Evolutionary conservation across 64 coral and sea anemone genomes (phyloP), one percentile per base, ranked within the genome.

Genomic region (Hydrozoanthus tunicans): DNA sequence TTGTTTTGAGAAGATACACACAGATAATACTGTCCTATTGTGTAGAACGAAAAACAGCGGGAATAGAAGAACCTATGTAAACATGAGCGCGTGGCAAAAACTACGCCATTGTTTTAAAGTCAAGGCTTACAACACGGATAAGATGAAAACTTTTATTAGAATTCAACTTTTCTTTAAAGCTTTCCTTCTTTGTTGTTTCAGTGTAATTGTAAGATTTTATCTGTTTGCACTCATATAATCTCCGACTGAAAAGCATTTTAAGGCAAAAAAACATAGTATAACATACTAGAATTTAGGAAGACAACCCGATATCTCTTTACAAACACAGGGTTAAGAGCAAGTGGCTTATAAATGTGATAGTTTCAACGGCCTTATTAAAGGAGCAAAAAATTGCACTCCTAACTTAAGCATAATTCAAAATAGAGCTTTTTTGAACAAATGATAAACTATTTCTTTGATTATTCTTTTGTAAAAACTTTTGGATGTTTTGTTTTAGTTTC

Each of bases 1-100:
- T 91, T 89, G 80, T 96, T 91, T 93, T 91, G 83, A 63, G 58
- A 71, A 89, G 82, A 97, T 97, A 90, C 93, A 94, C 82, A 91
- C 53, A 15, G 79, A 90, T 94, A 91, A 70, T 93, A 74, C 74
- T 53, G 64, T 52, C 5, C 88, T 25, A 94, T 94, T 94, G 93
- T 91, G 57, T 68, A 70, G 61, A 26, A 4, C 71, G 60, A 66
- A 56, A 73, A 83, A 62, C 88, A 90, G 93, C 67, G 74, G 59
- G 80, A 32, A 69, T 23, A 70, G 25, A 65, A 25, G 81, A 81
- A 77, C 51, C 76, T 90, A 94, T 82, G 91, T 73, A 93, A 93
- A 96, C 91, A 96, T 3, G 23, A 93, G 78, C 94, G 94, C 94
- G 91, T 96, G 94, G 94, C 91, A 62, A 32, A 25, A 82, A 26